Conservation (phyloP, 2,797 vertebrate genomes). For the Craterocephalus amniculus region DNA sequence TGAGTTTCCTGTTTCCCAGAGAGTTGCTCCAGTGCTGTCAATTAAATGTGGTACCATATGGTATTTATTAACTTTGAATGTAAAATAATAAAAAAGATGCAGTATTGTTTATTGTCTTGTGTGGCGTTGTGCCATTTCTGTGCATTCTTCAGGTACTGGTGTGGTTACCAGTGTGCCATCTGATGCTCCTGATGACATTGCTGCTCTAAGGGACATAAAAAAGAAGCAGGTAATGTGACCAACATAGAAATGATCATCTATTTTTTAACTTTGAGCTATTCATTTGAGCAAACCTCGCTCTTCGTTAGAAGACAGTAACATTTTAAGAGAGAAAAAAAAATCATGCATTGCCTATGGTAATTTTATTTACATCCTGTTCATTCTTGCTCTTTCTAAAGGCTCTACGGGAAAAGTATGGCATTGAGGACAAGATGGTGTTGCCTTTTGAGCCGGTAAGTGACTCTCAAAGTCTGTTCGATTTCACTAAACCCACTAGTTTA, state of each 20-base stretch:
- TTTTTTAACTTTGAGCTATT: neutral
- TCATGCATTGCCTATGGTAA: neutral
- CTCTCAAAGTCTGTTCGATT: conserved; percentile 8
- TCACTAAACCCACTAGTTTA: neutral
- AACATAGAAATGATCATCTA: neutral
- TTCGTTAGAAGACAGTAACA: neutral
- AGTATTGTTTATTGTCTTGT: neutral
- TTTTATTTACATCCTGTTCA: neutral
- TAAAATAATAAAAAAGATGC: conserved; percentile 7
- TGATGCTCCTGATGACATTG: conserved; percentile 94
- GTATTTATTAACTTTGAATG: neutral
- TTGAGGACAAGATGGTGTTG: conserved; percentile 96
- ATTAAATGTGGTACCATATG: conserved; percentile 4
- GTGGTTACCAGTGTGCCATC: conserved; percentile 97
- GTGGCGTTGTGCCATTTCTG: neutral
- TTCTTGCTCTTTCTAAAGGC: conserved; percentile 79
- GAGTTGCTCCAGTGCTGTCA: conserved; percentile 12
- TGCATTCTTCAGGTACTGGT: conserved; percentile 86
- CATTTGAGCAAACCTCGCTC: neutral
- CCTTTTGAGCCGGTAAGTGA: conserved; percentile 93
- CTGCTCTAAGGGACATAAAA: conserved; percentile 94
- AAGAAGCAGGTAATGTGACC: conserved; percentile 89
- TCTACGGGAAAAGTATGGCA: conserved; percentile 92
- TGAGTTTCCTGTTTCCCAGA: conserved; percentile 5
- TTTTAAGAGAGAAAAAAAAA: neutral